phyloP scores from a whole-genome alignment of 1,140 invertebrate genomes.

The Drosophila teissieri region DNA sequence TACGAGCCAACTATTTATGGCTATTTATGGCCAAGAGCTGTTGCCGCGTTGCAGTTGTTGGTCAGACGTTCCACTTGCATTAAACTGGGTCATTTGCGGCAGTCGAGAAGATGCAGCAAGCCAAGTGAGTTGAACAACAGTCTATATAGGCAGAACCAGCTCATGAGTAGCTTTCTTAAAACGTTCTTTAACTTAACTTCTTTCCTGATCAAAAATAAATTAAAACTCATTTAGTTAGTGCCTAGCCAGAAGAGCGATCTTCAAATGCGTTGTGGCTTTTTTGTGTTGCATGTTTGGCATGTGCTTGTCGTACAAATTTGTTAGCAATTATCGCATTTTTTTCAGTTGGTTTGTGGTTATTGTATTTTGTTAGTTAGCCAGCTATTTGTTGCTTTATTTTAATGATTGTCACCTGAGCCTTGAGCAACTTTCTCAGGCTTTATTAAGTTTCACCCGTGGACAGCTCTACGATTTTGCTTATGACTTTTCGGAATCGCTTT shows the following conservation, averaged over 20 bases:
- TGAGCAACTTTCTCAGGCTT: conserved; percentile 76
- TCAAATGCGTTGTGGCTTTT: conserved; percentile 24
- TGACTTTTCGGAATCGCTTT: conserved; percentile 70
- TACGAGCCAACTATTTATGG: conserved; percentile 18
- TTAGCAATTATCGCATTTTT: conserved; percentile 73
- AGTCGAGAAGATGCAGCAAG: conserved; percentile 27
- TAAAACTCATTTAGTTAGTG: conserved; percentile 40
- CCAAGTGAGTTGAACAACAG: conserved; percentile 21
- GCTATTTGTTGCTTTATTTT: conserved; percentile 50
- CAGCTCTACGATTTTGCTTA: conserved; percentile 73
- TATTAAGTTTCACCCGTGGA: conserved; percentile 74
- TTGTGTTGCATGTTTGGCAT: conserved; percentile 52
- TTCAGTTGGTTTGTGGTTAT: conserved; percentile 34
- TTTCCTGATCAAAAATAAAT: conserved; percentile 25
- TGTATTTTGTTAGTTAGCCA: conserved; percentile 37
- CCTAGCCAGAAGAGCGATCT: conserved; percentile 28
- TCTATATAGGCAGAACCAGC: conserved; percentile 13
- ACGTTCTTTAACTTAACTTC: conserved; percentile 25
- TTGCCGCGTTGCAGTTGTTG: conserved; percentile 50
- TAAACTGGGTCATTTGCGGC: conserved; percentile 74
- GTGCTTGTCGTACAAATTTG: conserved; percentile 66
- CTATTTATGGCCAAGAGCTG: conserved; percentile 71
- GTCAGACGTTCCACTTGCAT: conserved; percentile 81
- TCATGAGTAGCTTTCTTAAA: conserved; percentile 2
- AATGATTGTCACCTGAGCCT: conserved; percentile 71